Conservation (phyloP, 2,113 vertebrate genomes). For the Neotoma lepida region DNA sequence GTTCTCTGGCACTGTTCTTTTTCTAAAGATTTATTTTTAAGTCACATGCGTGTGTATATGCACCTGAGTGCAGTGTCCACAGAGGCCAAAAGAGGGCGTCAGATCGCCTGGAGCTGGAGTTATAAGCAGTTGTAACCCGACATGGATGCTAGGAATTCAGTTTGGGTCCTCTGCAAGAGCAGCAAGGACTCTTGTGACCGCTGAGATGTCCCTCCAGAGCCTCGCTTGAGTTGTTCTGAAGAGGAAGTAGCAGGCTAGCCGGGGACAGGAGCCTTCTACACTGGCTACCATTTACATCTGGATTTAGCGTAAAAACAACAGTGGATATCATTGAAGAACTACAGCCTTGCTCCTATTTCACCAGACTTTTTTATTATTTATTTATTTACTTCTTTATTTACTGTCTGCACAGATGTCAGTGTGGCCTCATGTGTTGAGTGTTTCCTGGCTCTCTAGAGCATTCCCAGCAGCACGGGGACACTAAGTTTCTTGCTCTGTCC, state of each 20-base stretch:
- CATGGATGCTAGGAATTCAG: not conserved
- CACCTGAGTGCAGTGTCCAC: too few species aligned
- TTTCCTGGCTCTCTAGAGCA: not conserved
- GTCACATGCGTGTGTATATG: not conserved
- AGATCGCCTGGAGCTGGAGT: too few species aligned
- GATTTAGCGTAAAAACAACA: not conserved
- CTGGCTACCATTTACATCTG: not conserved
- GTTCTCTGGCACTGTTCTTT: not conserved
- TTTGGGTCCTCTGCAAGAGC: not conserved
- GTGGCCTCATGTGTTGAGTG: fast-evolving
- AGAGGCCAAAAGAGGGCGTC: not conserved
- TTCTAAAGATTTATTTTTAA: not conserved
- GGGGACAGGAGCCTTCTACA: not conserved
- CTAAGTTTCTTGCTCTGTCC: not conserved
- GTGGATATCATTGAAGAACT: too few species aligned
- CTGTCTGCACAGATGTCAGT: not conserved
- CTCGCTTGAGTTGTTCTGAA: not conserved
- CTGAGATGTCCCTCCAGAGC: not conserved
- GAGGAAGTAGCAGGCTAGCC: not conserved
- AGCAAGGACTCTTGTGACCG: not conserved
- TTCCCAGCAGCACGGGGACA: not conserved
- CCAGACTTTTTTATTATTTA: not conserved
- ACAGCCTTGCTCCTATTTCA: not conserved
- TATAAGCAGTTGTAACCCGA: too few species aligned
- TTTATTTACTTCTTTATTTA: not conserved